Evolutionary conservation across 2,113 vertebrate genomes (phyloP).

Genomic region (Lophura nycthemera): DNA sequence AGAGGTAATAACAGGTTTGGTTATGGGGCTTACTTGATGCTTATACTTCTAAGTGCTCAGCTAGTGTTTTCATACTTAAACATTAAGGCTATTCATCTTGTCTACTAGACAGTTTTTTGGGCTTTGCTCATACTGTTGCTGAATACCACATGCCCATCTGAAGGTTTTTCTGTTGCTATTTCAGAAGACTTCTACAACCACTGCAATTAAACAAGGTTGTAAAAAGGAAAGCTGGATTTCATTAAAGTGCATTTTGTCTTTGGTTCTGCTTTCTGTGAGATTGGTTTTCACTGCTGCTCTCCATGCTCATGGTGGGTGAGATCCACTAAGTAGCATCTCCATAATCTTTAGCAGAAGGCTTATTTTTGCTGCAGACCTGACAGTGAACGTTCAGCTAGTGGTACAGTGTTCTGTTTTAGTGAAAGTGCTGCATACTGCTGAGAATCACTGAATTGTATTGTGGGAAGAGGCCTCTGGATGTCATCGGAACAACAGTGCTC

Average conservation of each 20-base stretch:
- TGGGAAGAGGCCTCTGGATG: neutral
- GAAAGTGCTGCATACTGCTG: neutral
- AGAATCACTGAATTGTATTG: fast-evolving
- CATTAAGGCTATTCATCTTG: neutral
- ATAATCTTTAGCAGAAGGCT: neutral
- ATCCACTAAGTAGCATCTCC: neutral
- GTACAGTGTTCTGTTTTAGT: neutral
- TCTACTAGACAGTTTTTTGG: neutral
- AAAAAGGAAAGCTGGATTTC: neutral
- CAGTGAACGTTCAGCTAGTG: neutral
- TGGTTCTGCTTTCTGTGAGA: neutral
- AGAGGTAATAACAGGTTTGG: neutral
- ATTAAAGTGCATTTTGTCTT: neutral
- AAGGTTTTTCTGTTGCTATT: neutral
- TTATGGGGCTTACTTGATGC: neutral
- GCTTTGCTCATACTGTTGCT: neutral
- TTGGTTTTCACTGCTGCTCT: neutral
- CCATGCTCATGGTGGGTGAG: neutral
- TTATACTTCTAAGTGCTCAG: neutral
- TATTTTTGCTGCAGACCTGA: neutral
- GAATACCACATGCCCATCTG: neutral
- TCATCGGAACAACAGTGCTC: neutral
- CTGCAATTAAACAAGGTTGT: neutral
- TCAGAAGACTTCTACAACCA: neutral
- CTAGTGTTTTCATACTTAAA: neutral